Conservation (phyloP, 2,113 vertebrate genomes). For the Pycnonotus jocosus region DNA sequence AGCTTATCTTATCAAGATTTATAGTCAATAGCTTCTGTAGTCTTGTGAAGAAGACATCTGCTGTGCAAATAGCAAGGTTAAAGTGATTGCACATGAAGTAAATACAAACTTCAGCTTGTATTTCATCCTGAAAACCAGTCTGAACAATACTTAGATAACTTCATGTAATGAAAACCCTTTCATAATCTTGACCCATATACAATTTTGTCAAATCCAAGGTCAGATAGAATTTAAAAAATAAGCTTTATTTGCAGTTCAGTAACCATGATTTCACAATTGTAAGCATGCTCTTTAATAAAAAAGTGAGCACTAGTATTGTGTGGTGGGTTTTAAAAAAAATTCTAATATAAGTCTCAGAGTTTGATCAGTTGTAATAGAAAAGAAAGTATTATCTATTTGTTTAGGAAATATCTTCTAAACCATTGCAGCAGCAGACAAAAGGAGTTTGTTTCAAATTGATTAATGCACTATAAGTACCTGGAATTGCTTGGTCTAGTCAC, state of each 20-base stretch:
- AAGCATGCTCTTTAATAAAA: constrained; percentile 45
- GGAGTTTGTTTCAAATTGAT: constrained; percentile 68
- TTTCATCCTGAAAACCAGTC: constrained; percentile 75
- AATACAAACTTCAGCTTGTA: constrained; percentile 77
- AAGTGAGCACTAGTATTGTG: neutral
- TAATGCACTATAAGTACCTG: constrained; percentile 65
- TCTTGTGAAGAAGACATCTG: constrained; percentile 72
- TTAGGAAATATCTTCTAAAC: constrained; percentile 63
- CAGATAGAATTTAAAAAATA: constrained; percentile 67
- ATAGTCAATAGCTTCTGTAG: constrained; percentile 66
- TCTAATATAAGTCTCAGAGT: constrained; percentile 18
- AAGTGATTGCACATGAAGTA: constrained; percentile 73
- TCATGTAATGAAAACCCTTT: constrained; percentile 70
- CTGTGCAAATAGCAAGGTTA: constrained; percentile 78
- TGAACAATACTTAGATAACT: constrained; percentile 74
- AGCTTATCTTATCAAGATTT: constrained; percentile 77
- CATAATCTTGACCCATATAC: constrained; percentile 61
- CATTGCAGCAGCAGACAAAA: constrained; percentile 64
- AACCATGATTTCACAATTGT: constrained; percentile 54
- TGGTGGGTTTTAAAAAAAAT: neutral
- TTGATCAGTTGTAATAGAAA: constrained; percentile 62
- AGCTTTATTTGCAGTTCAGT: constrained; percentile 31
- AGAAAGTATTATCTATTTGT: constrained; percentile 61
- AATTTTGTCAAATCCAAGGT: constrained; percentile 76
- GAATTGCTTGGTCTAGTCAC: constrained; percentile 65